Percentiles rank a stretch among this genome's conserved stretches.
Evolutionary conservation across 2,888 invertebrate genomes (phyloP).

Genomic region (Synergus umbraculus): DNA sequence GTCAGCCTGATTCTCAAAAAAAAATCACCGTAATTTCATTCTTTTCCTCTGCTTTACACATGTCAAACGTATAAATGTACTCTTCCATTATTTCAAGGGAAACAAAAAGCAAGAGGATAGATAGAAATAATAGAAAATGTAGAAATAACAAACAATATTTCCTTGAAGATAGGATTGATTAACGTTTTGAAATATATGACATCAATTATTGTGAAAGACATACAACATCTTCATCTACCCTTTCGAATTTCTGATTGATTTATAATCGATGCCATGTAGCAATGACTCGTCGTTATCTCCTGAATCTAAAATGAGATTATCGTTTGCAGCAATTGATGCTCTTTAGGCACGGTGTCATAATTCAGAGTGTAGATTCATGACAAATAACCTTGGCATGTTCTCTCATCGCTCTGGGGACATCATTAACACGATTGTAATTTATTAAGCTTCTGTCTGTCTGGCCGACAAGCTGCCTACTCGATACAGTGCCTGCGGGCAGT

Average conservation of each 20-base stretch:
- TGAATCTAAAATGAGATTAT: slow-evolving; percentile 25
- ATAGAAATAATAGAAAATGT: too few species aligned
- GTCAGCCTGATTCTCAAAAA: slow-evolving; percentile 63
- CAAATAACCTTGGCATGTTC: slow-evolving; percentile 62
- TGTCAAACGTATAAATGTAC: slow-evolving; percentile 25
- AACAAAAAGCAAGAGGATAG: too few species aligned
- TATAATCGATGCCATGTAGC: slow-evolving; percentile 45
- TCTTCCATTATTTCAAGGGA: too few species aligned
- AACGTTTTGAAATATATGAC: not conserved
- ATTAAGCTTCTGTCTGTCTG: slow-evolving; percentile 71
- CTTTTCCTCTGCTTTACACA: slow-evolving; percentile 45
- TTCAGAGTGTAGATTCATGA: slow-evolving; percentile 55
- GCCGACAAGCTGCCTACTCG: slow-evolving; percentile 60
- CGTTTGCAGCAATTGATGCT: slow-evolving; percentile 39
- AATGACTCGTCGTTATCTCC: slow-evolving; percentile 44
- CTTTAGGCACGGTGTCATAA: slow-evolving; percentile 50
- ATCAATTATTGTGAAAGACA: not conserved
- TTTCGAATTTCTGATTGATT: slow-evolving; percentile 45
- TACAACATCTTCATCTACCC: not conserved
- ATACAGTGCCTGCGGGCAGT: slow-evolving; percentile 63
- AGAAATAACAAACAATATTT: not conserved
- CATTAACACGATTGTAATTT: slow-evolving; percentile 74
- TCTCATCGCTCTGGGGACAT: slow-evolving; percentile 54
- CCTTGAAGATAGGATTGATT: not conserved
- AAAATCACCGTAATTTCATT: slow-evolving; percentile 68